These are phyloP conservation scores for Megalopta genalis DNA, from an alignment of 1,140 invertebrate species.

Conservation along the genomic window DNA sequence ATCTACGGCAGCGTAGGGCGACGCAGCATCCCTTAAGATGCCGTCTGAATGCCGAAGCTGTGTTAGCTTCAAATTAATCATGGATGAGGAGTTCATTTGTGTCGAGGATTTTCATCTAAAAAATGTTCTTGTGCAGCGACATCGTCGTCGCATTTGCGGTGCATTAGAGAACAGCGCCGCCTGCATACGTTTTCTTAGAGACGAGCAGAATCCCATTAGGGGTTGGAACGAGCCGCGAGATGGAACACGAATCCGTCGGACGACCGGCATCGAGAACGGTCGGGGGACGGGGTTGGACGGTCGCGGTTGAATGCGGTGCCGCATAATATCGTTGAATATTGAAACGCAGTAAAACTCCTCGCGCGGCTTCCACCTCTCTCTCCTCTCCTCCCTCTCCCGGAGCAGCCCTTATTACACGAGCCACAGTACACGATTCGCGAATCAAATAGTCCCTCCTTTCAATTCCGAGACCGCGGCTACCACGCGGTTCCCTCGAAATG, in stretches of 20 bases:
- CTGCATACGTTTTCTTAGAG: not conserved
- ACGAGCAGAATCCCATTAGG: slow-evolving; percentile 23
- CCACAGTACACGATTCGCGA: not conserved
- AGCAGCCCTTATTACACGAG: not conserved
- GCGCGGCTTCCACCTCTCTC: not conserved
- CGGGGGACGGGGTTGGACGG: too few species aligned
- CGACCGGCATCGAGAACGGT: not conserved
- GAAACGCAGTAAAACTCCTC: slow-evolving; percentile 34
- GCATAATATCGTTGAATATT: slow-evolving; percentile 40
- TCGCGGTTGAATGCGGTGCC: slow-evolving; percentile 19
- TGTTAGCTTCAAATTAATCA: not conserved
- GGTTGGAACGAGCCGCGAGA: slow-evolving; percentile 19
- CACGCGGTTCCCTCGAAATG: not conserved
- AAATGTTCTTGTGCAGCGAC: not conserved
- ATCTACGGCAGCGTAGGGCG: too few species aligned
- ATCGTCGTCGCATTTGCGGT: not conserved
- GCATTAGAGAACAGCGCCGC: not conserved
- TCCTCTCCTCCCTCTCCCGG: not conserved
- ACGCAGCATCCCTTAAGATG: not conserved
- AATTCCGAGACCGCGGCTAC: not conserved
- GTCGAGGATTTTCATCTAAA: not conserved
- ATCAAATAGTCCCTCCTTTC: not conserved
- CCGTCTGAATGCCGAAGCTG: not conserved
- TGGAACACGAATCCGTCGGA: not conserved
- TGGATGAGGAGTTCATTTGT: not conserved